Percentiles rank a stretch among this genome's conserved stretches.
Conservation (phyloP, 1,140 invertebrate genomes). For the Polyergus mexicanus region DNA sequence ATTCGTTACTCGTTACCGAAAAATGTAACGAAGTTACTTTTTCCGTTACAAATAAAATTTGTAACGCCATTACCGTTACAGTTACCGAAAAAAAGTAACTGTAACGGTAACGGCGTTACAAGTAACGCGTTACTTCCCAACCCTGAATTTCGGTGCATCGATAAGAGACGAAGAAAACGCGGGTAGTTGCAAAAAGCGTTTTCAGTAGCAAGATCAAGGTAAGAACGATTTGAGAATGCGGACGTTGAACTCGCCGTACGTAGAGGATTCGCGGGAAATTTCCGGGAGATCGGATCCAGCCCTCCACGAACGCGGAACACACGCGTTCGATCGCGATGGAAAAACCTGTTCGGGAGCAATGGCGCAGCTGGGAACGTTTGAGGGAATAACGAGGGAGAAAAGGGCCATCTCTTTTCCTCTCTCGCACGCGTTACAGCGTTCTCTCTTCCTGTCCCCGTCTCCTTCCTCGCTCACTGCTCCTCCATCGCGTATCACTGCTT, state of each 20-base stretch:
- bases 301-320: slow-evolving; percentile 46
- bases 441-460: slow-evolving; percentile 13
- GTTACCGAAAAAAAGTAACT: too few relatives aligned
- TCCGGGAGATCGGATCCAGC: slow-evolving; percentile 49
- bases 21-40: too few relatives aligned
- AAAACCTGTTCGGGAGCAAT: slow-evolving; percentile 73
- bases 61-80: too few relatives aligned
- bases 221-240: slow-evolving; percentile 48
- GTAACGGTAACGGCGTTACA: too few relatives aligned
- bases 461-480: slow-evolving; percentile 28
- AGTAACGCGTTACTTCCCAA: too few relatives aligned
- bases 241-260: slow-evolving; percentile 28
- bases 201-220: slow-evolving; percentile 34
- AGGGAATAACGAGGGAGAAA: slow-evolving; percentile 57
- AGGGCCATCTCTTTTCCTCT: slow-evolving; percentile 42
- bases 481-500: slow-evolving; percentile 75
- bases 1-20: too few relatives aligned
- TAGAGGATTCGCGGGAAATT: slow-evolving; percentile 48
- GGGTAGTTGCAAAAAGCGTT: slow-evolving; percentile 3
- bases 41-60: too few relatives aligned
- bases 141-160: slow-evolving; percentile 28
- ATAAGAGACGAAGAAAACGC: slow-evolving; percentile 22
- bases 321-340: slow-evolving; percentile 61
- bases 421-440: neutral
- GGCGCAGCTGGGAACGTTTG: slow-evolving; percentile 70